Base-by-base conservation (phyloP, 2,113 vertebrate genomes). In the Rhizomys pruinosus region DNA sequence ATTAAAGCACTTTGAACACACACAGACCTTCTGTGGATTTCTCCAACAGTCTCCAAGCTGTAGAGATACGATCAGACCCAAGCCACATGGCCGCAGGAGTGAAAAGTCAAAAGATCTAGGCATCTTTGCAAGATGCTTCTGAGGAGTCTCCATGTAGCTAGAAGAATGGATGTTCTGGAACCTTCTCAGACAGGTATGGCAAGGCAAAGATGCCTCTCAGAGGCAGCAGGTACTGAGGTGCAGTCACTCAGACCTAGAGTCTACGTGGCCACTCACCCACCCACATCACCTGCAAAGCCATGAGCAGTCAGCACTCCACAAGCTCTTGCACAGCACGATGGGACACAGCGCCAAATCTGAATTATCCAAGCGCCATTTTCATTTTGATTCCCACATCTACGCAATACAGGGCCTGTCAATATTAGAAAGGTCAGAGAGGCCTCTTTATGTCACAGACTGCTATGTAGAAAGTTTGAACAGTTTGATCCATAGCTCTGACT, bases 11-110 rank as follows among this genome's bases (percentile, higher is more conserved):
- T 78, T 68, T 82, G 87, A 89, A 52, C 6, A 84, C 85, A 84
- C 93, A 96, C 90, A 52, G 52, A 74, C 52, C n/a, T 85, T 85
- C 19, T 95, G 71, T 88, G 97, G 96, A 92, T 95, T 92, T 96
- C 85, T 32, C 94, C 19, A 73, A 89, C 68, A 96, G 96, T 77
- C 57, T 92, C 91, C 87, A 95, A 94, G 95, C 89, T 47, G 59
- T 87, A 91, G 20, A 74, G 92, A 91, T 88, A 71, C 52, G 92
- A 47, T 97, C 63, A 91, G 87, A 89, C 72, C 47, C 90, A 27
- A 71, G 90, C 87, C 69, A 87, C 25, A 87, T n/a, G 0, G 6
- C 17, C 20, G 5, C 0, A 16, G 76, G 55, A 81, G 73, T 12
- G 7, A 20, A 3, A 91, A 9, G 42, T 80, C 23, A 59, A 27